Base-by-base conservation (phyloP, 1,140 invertebrate genomes). In the Drosophila tropicalis region DNA sequence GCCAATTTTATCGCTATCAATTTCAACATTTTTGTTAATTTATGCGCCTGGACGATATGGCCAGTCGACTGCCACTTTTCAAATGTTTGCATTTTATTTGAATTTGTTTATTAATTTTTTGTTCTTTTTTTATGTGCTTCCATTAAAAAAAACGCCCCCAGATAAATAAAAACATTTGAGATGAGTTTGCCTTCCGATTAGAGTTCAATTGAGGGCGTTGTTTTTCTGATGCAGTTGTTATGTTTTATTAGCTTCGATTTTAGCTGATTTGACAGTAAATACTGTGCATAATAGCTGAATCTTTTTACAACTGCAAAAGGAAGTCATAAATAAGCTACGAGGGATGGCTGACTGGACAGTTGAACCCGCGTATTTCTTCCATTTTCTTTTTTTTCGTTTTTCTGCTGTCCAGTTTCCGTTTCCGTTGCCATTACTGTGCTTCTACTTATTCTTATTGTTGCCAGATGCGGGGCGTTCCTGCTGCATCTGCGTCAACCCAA, bases 241-340 rank as follows among this genome's bases (percentile, higher is more conserved):
- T 78, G 71, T 87, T 87, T 87, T 83, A 89, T 86, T 76, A 80
- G 79, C 76, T 70, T 69, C 84, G 69, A 87, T 89, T 86, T 89
- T 67, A 89, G 83, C 84, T 67, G 69, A 75, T 77, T 87, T 83
- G 80, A 87, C 84, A 87, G 64, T 89, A 89, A 87, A 51, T 51
- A 51, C 44, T 76, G 77, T 70, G 75, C 75, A 78, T 78, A 77
- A 77, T 77, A 78, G 65, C 62, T 66, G 65, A 87, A 77, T 51
- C 44, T 70, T 67, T 83, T 80, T 80, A 67, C 76, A 62, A 80
- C 54, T 77, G 69, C 76, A 89, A 85, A 29, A 89, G 83, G 84
- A 89, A 87, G 83, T 80, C 84, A 87, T 87, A 87, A 87, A 87
- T 87, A 89, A 87, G 72, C 75, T 70, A 76, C 64, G 39, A 67